Percentiles rank a stretch among this genome's conserved stretches.
These are phyloP conservation scores for Pygmarrhopalites habei DNA, from an alignment of 1,140 invertebrate genomes.

Conservation along the genomic window DNA sequence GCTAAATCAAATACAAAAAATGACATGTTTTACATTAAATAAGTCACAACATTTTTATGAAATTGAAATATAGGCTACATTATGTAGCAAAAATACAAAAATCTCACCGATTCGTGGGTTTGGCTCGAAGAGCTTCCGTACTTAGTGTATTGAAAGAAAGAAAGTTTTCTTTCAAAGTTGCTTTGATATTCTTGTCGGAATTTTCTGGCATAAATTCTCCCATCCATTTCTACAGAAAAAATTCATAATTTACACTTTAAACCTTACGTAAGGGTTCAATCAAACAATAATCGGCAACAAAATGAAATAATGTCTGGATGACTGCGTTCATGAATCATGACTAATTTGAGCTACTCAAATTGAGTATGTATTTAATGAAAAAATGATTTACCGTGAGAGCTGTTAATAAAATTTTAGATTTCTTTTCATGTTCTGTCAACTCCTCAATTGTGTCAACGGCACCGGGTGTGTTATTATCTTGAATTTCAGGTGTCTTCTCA, in stretches of 20 bases:
- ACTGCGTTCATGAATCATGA: background rate
- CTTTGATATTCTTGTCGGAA: background rate
- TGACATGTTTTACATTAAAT: too few relatives aligned
- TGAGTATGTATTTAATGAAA: too few relatives aligned
- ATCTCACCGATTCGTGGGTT: too few relatives aligned
- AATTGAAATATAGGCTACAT: too few relatives aligned
- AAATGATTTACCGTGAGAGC: constrained; percentile 3
- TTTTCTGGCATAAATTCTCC: constrained; percentile 10
- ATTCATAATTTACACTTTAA: background rate
- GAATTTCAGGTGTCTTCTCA: background rate
- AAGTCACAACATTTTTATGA: too few relatives aligned
- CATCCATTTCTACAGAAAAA: constrained; percentile 31
- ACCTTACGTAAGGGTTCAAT: background rate
- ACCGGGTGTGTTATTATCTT: background rate
- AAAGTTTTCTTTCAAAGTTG: constrained; percentile 16
- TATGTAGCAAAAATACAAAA: too few relatives aligned
- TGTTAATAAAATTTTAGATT: background rate
- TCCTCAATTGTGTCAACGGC: background rate
- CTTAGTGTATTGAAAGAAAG: constrained; percentile 35
- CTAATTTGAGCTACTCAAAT: background rate
- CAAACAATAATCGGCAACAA: background rate
- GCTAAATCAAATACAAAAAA: too few relatives aligned
- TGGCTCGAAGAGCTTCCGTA: too few relatives aligned
- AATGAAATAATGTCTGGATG: background rate
- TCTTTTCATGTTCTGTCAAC: constrained; percentile 12